Conservation (phyloP, 2,797 vertebrate species). For the Cheracebus regulus region DNA sequence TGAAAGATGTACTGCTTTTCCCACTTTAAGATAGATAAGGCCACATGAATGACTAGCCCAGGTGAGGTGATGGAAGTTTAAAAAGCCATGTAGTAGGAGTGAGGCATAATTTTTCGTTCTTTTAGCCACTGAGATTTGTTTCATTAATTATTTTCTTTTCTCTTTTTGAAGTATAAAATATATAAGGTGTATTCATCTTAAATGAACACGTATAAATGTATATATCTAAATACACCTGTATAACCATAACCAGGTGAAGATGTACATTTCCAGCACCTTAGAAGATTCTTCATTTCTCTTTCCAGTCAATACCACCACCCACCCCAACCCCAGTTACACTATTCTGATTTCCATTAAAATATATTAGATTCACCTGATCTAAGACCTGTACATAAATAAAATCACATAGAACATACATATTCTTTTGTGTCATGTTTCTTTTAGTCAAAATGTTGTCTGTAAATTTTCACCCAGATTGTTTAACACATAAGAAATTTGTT, state of each 20-base stretch:
- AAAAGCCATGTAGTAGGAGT: not conserved
- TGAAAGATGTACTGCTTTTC: not conserved
- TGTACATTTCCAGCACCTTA: not conserved
- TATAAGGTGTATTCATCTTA: not conserved
- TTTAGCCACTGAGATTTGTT: not conserved
- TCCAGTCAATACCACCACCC: not conserved
- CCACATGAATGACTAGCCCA: not conserved
- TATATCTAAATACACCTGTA: not conserved
- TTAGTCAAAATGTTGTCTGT: not conserved
- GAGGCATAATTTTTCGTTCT: not conserved
- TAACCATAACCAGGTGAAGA: not conserved
- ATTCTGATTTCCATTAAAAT: not conserved
- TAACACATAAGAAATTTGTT: not conserved
- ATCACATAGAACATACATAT: not conserved
- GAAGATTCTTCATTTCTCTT: not conserved
- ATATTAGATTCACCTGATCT: not conserved
- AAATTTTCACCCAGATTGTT: not conserved
- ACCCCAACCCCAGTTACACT: fast-evolving
- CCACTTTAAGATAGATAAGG: not conserved
- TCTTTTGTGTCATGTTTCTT: not conserved
- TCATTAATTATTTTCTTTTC: not conserved
- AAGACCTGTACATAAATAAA: not conserved
- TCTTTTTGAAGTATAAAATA: not conserved
- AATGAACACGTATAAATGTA: not conserved
- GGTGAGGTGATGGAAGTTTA: not conserved